Evolutionary conservation across 2,888 invertebrate species (phyloP).

Genomic region (Latheticus oryzae): DNA sequence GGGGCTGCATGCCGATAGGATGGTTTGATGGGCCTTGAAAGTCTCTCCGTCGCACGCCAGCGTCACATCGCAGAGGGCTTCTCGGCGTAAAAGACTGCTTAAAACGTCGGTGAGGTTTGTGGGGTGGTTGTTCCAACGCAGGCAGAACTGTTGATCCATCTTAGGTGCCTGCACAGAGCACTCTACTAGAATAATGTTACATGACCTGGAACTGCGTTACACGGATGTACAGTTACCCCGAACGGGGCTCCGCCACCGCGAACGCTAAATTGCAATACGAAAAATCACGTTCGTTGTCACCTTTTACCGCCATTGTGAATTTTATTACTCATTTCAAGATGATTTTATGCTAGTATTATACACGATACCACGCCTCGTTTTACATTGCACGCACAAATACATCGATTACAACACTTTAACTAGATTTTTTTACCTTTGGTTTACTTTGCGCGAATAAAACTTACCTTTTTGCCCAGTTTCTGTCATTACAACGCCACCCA

Average conservation of each 20-base stretch:
- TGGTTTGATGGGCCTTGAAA: slow-evolving; percentile 93
- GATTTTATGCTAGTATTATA: slow-evolving; percentile 49
- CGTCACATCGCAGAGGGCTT: slow-evolving; percentile 92
- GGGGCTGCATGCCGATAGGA: slow-evolving; percentile 93
- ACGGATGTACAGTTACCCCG: slow-evolving; percentile 36
- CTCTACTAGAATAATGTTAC: slow-evolving; percentile 14
- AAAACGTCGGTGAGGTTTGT: slow-evolving; percentile 91
- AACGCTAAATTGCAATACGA: slow-evolving; percentile 14
- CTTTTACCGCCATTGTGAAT: slow-evolving; percentile 65
- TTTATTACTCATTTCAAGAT: slow-evolving; percentile 47
- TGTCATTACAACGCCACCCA: slow-evolving; percentile 85
- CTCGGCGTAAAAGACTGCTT: slow-evolving; percentile 86
- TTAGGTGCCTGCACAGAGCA: slow-evolving; percentile 45
- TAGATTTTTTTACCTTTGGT: slow-evolving; percentile 15
- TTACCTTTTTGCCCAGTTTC: slow-evolving; percentile 81
- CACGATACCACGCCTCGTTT: slow-evolving; percentile 17
- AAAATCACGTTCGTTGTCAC: slow-evolving; percentile 55
- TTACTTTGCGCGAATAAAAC: slow-evolving; percentile 65
- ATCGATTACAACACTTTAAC: slow-evolving; percentile 21
- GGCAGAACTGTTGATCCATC: slow-evolving; percentile 86
- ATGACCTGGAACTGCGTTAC: slow-evolving; percentile 64
- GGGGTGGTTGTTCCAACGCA: slow-evolving; percentile 95
- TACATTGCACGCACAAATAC: slow-evolving; percentile 19
- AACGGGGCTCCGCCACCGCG: slow-evolving; percentile 2
- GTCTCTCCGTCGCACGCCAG: slow-evolving; percentile 92